Evolutionary conservation across 2,797 vertebrate genomes (phyloP).

Genomic region (Hephaestus fuliginosus): DNA sequence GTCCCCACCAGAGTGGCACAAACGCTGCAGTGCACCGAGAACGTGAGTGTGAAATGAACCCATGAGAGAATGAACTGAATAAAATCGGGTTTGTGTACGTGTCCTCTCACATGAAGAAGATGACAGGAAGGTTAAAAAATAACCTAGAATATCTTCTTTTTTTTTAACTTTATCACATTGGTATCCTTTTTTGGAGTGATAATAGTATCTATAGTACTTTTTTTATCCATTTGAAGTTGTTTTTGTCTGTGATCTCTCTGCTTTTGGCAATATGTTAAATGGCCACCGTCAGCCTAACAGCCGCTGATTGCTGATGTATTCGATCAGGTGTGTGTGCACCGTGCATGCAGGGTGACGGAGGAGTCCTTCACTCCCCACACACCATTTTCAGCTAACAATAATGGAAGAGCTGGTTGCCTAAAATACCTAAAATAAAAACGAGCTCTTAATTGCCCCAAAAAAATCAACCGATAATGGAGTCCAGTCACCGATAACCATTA

Average conservation of each 20-base stretch:
- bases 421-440: too few species aligned
- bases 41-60: conserved; percentile 83
- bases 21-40: conserved; percentile 84
- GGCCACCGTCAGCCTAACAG: too few species aligned
- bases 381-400: too few species aligned
- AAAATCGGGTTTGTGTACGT: neutral
- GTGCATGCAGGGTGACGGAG: too few species aligned
- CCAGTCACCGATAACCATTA: too few species aligned
- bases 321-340: too few species aligned
- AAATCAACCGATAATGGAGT: too few species aligned
- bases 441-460: too few species aligned
- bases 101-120: neutral
- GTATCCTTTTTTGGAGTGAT: neutral
- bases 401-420: too few species aligned
- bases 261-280: neutral
- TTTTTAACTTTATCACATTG: neutral
- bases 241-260: neutral
- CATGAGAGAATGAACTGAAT: neutral
- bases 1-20: conserved; percentile 84
- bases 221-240: neutral
- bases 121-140: neutral
- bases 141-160: neutral
- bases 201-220: neutral
- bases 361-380: too few species aligned
- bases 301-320: too few species aligned